A percentile compares a stretch with the other conserved stretches of the same genome.
phyloP scores from a whole-genome alignment of 2,888 invertebrate genomes.

The Drosophila austrosaltans region DNA sequence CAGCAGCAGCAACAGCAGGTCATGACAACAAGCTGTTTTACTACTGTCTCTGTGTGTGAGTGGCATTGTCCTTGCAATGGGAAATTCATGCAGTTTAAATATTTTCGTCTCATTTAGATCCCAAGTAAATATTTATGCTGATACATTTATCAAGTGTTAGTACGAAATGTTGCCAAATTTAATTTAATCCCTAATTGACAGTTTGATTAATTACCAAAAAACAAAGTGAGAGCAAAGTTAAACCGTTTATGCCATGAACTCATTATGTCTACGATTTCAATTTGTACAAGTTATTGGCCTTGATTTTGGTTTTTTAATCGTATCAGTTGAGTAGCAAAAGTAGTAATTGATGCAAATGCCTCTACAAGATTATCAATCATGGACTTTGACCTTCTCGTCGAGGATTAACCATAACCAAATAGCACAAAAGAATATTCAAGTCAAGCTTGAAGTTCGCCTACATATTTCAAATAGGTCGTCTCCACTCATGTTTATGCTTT shows the following conservation, averaged over 20 bases:
- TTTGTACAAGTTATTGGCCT: too few species aligned
- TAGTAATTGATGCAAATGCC: too few species aligned
- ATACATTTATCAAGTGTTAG: neutral
- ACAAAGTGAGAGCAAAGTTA: neutral
- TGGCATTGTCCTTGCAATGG: neutral
- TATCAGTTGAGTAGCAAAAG: too few species aligned
- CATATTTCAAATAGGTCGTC: too few species aligned
- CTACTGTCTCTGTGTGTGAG: neutral
- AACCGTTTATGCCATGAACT: neutral
- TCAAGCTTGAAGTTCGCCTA: too few species aligned
- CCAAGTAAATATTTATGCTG: conserved; percentile 6
- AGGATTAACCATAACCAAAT: too few species aligned
- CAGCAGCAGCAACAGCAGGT: conserved; percentile 12
- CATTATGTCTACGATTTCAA: too few species aligned
- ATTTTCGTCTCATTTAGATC: neutral
- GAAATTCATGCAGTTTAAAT: conserved; percentile 1
- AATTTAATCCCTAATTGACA: too few species aligned
- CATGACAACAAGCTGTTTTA: neutral
- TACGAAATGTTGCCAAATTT: neutral
- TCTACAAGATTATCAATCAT: too few species aligned
- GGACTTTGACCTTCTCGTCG: too few species aligned
- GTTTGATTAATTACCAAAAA: conserved; percentile 4
- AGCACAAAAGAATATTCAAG: too few species aligned
- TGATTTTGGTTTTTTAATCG: too few species aligned
- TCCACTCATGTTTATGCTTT: neutral